Base-by-base conservation (phyloP, 30 jellyfish, hydroid and myxozoan genomes). In the Aurelia coerulea region DNA sequence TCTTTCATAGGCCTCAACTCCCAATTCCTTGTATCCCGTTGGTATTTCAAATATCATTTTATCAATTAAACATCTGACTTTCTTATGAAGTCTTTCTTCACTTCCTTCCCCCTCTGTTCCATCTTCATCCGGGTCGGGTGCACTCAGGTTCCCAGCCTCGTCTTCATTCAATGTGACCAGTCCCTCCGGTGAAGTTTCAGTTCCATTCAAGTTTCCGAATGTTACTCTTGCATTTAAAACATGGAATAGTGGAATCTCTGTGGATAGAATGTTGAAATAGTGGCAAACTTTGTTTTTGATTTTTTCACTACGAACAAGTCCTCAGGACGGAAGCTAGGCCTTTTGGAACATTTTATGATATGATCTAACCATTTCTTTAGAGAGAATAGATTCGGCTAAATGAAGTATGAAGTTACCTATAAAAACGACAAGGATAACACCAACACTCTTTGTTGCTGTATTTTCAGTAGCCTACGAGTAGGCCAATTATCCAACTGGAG, bases 151-250 rank as follows among this genome's bases (percentile, higher is more conserved):
- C 5, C 89, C 72, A 34, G 74, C 92, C 49, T 65, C 76, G 50
- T 79, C 88, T 41, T 85, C 99, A 5, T 69, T 76, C 78, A 85
- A 78, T 6, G 93, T 87, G 34, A 94, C 87, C 58, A 94, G 84
- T 1, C 99, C 99, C 35, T 81, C 89, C 1, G 99, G 97, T 46
- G 90, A 79, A 35, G 69, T n/a, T 49, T 88, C 97, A 14, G 88
- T 71, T 8, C 99, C 99, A 70, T 94, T 94, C 13, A 94, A 46
- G 73, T 94, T 94, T 18, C 96, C 88, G 74, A 94, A 94, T 35
- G 99, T 94, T 16, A 94, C 85, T 33, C 97, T 92, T 54, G 99
- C 99, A 49, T 94, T 94, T 85, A 94, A 73, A 12, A 94, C 97
- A 79, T 85, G 97, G 66, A 94, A 94, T 14, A 94, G 80, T 9